Evolutionary conservation across 2,888 invertebrate species (phyloP).

Genomic region (Zygogramma bicolorata): DNA sequence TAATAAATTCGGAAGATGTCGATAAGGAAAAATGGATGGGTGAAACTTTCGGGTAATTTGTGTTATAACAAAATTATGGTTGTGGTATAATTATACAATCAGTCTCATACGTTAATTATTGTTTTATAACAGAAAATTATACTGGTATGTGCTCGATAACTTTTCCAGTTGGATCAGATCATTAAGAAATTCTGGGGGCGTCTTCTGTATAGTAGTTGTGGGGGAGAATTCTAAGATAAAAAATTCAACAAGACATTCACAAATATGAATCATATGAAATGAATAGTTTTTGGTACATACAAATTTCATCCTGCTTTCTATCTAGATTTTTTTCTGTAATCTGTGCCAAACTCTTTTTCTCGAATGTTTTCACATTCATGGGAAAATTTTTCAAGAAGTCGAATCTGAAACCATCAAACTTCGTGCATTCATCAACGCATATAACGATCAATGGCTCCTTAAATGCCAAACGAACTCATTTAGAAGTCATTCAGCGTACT

Average conservation of each 20-base stretch:
- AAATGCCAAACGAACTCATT: not conserved
- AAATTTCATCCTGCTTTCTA: too few relatives aligned
- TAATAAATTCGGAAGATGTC: constrained; percentile 36
- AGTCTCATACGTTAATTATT: not conserved
- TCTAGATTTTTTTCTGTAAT: too few relatives aligned
- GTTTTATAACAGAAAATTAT: constrained; percentile 13
- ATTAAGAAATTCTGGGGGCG: not conserved
- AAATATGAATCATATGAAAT: too few relatives aligned
- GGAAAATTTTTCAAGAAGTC: not conserved
- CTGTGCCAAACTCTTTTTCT: too few relatives aligned
- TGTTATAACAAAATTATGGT: constrained; percentile 11
- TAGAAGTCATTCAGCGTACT: not conserved
- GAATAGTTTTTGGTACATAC: too few relatives aligned
- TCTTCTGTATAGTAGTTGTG: too few relatives aligned
- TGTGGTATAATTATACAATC: constrained; percentile 16
- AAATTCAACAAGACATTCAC: too few relatives aligned
- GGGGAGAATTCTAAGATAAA: too few relatives aligned
- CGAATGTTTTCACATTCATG: too few relatives aligned
- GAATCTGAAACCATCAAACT: not conserved
- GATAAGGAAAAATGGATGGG: constrained; percentile 30
- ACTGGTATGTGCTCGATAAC: not conserved
- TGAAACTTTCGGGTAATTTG: constrained; percentile 29
- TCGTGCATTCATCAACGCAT: not conserved
- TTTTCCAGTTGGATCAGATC: not conserved
- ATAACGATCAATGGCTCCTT: not conserved